phyloP scores from a whole-genome alignment of 2,113 vertebrate genomes.

The Mirza zaza region DNA sequence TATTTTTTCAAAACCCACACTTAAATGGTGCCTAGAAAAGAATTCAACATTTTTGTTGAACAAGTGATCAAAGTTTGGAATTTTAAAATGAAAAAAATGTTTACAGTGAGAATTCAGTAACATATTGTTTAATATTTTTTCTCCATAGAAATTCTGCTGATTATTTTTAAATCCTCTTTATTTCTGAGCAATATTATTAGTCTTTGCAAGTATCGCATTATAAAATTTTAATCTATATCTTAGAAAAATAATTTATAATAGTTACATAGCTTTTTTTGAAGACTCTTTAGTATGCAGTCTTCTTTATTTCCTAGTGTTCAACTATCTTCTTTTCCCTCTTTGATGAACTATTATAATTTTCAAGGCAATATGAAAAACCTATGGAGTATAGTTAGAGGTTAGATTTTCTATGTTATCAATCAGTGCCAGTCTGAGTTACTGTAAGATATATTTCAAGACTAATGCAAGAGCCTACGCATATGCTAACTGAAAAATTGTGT shows the following conservation, averaged over 20 bases:
- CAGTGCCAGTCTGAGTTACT: neutral
- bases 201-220: neutral
- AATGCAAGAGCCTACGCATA: neutral
- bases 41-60: neutral
- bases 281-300: neutral
- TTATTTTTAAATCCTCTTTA: neutral
- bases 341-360: neutral
- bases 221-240: neutral
- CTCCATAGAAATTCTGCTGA: neutral
- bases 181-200: neutral
- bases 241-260: neutral
- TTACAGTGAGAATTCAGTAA: neutral
- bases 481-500: neutral
- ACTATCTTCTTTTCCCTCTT: neutral
- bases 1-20: neutral
- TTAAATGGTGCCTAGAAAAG: neutral
- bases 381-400: neutral
- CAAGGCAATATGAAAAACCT: neutral
- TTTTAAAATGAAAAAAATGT: neutral
- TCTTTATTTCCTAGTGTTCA: neutral
- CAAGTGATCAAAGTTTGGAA: neutral
- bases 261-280: neutral
- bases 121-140: no score
- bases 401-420: constrained; percentile 10
- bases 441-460: constrained; percentile 23